Percentiles rank a stretch among this genome's conserved stretches.
Conservation (phyloP, 2,888 invertebrate species). For the Caenorhabditis sp. region DNA sequence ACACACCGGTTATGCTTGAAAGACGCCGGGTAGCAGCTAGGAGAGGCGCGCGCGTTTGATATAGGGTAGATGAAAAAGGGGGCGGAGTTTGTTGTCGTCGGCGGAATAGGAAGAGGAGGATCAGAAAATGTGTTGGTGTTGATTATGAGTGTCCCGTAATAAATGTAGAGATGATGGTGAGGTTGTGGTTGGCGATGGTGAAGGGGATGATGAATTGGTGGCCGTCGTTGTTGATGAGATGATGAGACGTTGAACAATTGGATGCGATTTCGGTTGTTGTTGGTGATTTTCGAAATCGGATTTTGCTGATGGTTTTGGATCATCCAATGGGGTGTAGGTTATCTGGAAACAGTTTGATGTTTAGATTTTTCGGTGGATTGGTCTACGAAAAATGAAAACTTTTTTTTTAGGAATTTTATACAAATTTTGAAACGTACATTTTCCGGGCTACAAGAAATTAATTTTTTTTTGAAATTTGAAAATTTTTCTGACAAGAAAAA, state of each 20-base stretch:
- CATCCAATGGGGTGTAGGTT: neutral
- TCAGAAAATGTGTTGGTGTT: slow-evolving; percentile 1
- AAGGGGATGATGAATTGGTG: neutral
- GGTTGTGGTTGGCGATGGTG: neutral
- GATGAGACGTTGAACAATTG: neutral
- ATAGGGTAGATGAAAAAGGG: neutral
- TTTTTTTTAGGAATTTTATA: too few species aligned
- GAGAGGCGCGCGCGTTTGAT: neutral
- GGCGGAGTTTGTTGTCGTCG: neutral
- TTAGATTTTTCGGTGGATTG: neutral
- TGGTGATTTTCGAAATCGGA: slow-evolving; percentile 1
- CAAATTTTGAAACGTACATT: too few species aligned
- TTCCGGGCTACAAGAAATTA: too few species aligned
- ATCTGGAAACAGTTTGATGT: neutral
- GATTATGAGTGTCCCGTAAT: neutral
- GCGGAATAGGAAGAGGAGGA: too few species aligned
- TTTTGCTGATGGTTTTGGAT: neutral
- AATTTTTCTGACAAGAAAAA: neutral
- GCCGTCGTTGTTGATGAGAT: neutral
- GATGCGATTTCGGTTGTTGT: neutral
- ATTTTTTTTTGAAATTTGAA: slow-evolving; percentile 1
- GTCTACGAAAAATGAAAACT: too few species aligned
- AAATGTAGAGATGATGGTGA: slow-evolving; percentile 1
- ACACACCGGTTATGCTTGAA: slow-evolving; percentile 37
- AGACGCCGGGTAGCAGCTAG: slow-evolving; percentile 34